Percentiles rank a stretch among this genome's conserved stretches.
Conservation (phyloP, 1,140 invertebrate genomes). For the Cherax quadricarinatus region DNA sequence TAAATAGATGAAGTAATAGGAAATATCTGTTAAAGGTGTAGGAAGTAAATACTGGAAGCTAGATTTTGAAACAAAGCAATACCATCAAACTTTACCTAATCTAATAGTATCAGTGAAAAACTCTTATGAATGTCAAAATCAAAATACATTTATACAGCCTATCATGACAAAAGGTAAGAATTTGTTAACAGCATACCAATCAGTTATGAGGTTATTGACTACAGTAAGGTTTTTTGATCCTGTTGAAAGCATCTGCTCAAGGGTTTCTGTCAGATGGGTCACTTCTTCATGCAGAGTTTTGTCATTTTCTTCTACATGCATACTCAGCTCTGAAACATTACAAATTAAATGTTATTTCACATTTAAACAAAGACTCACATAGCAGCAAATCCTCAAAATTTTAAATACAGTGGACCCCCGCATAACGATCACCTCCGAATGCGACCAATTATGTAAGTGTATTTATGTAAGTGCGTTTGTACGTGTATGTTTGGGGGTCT, state of each 20-base stretch:
- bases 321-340: conserved; percentile 19
- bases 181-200: conserved; percentile 8
- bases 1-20: no score
- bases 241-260: not conserved
- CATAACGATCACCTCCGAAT: no score
- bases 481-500: no score
- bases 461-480: no score
- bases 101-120: no score
- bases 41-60: no score
- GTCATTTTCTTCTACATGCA: conserved; percentile 11
- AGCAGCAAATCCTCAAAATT: no score
- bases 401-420: no score
- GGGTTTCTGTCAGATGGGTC: not conserved
- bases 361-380: not conserved
- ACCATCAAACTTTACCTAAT: no score
- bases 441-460: no score
- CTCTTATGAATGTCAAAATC: not conserved
- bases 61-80: no score
- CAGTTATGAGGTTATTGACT: conserved; percentile 15
- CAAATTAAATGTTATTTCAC: not conserved
- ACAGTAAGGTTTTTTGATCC: not conserved
- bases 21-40: no score
- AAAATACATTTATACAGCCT: not conserved
- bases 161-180: not conserved
- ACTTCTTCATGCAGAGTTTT: conserved; percentile 15